Evolutionary conservation across 2,113 vertebrate species (phyloP).

Genomic region (Athene cunicularia): DNA sequence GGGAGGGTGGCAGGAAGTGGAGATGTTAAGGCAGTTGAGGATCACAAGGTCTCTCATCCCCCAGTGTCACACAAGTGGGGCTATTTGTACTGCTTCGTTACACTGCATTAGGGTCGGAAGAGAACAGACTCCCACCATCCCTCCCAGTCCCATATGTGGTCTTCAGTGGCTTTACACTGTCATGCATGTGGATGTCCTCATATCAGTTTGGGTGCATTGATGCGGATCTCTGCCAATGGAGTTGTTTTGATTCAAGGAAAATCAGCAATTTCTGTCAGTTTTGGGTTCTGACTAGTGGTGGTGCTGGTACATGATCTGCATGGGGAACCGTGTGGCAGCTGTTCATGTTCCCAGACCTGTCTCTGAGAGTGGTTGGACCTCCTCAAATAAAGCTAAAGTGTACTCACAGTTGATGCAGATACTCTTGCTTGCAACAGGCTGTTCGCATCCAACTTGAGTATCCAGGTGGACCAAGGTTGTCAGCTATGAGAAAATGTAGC

Average conservation of each 20-base stretch:
- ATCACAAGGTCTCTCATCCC: neutral
- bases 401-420: neutral
- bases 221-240: neutral
- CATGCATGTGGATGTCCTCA: fast-evolving
- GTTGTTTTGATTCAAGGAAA: neutral
- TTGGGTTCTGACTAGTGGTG: neutral
- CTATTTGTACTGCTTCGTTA: neutral
- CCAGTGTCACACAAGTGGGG: neutral
- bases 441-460: neutral
- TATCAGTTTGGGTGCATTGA: neutral
- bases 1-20: constrained; percentile 1
- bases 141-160: neutral
- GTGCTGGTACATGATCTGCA: neutral
- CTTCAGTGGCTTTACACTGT: neutral
- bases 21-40: neutral
- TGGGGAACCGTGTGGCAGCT: neutral
- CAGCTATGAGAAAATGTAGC: neutral
- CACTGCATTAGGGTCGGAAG: fast-evolving
- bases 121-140: neutral
- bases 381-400: neutral
- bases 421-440: neutral
- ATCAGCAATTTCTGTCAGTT: neutral
- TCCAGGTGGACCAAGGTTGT: neutral
- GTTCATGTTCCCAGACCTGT: neutral
- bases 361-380: neutral